phyloP scores from a whole-genome alignment of 2,113 vertebrate genomes.

The Camelus dromedarius region DNA sequence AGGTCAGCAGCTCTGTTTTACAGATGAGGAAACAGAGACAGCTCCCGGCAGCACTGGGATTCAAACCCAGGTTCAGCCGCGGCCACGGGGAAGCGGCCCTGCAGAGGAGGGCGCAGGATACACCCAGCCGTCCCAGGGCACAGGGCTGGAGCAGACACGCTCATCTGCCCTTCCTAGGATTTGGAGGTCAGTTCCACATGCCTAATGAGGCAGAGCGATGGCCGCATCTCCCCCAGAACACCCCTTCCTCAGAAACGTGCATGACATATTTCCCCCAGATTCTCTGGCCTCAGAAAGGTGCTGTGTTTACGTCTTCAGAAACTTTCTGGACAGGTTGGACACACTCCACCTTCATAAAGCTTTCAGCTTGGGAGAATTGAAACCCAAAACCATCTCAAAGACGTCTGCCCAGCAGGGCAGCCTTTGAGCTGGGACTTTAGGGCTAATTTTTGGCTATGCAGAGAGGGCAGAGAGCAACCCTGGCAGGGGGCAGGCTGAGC shows the following conservation, averaged over 20 bases:
- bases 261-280: neutral
- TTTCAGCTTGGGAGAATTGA: neutral
- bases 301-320: neutral
- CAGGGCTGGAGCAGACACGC: neutral
- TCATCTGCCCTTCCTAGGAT: neutral
- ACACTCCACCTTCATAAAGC: neutral
- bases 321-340: neutral
- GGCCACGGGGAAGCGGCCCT: neutral
- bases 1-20: neutral
- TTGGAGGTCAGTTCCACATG: neutral
- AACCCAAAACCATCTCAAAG: neutral
- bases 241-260: neutral
- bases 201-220: neutral
- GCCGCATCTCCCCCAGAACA: neutral
- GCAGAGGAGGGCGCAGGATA: neutral
- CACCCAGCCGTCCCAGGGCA: neutral
- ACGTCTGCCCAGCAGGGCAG: neutral
- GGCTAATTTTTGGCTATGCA: neutral
- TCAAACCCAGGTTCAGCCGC: neutral
- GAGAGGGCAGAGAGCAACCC: neutral
- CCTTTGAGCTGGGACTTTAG: neutral
- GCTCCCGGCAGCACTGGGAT: neutral
- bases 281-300: neutral
- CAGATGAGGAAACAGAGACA: neutral
- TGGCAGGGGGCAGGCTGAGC: neutral